These are phyloP conservation scores for Sisyra nigra DNA, from an alignment of 2,888 invertebrate genomes.

Conservation along the genomic window DNA sequence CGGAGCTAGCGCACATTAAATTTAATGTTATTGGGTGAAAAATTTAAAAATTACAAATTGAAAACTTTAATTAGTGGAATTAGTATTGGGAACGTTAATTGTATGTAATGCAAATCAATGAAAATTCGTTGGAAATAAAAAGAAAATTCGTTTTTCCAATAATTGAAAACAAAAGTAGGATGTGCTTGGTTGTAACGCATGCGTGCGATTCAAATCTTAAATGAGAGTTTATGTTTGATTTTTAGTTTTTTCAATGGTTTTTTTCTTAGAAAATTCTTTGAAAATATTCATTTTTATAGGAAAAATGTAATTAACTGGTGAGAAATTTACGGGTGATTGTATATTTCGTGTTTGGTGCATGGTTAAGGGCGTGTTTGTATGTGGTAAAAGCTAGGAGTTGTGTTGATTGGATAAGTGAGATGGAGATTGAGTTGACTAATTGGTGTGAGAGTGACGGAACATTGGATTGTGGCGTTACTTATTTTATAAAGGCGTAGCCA, in stretches of 20 bases:
- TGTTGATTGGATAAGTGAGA: not conserved
- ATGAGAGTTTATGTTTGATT: not conserved
- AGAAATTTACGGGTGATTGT: not conserved
- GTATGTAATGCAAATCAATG: too few relatives aligned
- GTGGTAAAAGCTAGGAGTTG: not conserved
- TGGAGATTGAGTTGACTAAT: not conserved
- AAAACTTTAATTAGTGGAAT: not conserved
- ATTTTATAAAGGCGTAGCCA: slow-evolving; percentile 43
- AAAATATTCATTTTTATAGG: not conserved
- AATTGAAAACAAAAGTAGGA: slow-evolving; percentile 4
- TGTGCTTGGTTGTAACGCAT: slow-evolving; percentile 7
- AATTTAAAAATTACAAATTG: not conserved
- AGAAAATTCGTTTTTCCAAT: not conserved
- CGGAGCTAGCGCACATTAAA: slow-evolving; percentile 1
- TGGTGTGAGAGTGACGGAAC: slow-evolving; percentile 4
- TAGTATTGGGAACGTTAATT: not conserved
- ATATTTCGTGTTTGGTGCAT: not conserved
- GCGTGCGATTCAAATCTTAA: not conserved
- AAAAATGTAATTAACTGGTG: not conserved
- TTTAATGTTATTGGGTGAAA: not conserved
- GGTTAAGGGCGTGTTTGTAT: slow-evolving; percentile 3
- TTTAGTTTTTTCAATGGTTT: not conserved
- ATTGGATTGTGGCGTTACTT: slow-evolving; percentile 17
- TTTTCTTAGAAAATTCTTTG: not conserved
- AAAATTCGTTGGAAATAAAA: not conserved